Evolutionary conservation across 1,140 invertebrate genomes (phyloP), one percentile per base, ranked within the genome.

Genomic region (Ostrea edulis): DNA sequence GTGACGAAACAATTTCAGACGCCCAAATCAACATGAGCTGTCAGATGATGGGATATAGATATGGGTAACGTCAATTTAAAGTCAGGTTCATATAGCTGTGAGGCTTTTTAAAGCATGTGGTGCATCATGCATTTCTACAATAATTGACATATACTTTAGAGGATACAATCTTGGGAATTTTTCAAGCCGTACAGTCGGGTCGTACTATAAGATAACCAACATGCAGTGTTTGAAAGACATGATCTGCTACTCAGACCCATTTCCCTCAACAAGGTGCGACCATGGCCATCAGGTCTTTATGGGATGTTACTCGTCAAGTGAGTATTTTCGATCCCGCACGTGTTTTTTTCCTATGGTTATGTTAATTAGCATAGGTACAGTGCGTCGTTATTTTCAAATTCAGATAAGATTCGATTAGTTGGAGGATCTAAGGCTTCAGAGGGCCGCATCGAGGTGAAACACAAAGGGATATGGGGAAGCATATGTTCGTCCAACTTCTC

Each of bases 371-470:
- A 55, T 17, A 3, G 14, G 9, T 8, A 55, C 14, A 55, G 9
- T 17, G 9, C 9, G 54, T 68, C 29, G 8, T 44, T 44, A 5
- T 77, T n/a, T 35, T 44, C 14, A 68, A 62, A 71, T 51, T 52
- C 25, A 12, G 35, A 58, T 8, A 54, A 86, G n/a, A 71, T 86
- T 44, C 85, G 58, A 29, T 44, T 89, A 22, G 85, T 89, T n/a
- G 88, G 85, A 9, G 88, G 88, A 54, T 71, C 8, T 17, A 51
- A 53, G 5, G 77, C 85, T 5, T 68, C 58, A 25, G 84, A 89
- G 65, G 86, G 86, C 11, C 52, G 82, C 4, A 51, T 87, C 5
- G 86, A 87, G 65, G n/a, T 87, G 51, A 54, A 87, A n/a, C 83
- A 88, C 53, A 85, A 84, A 62, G 62, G 65, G 53, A 44, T 29